Percentiles rank a stretch among this genome's conserved stretches.
Conservation (phyloP, 2,888 invertebrate genomes). For the Amiota mariae region DNA sequence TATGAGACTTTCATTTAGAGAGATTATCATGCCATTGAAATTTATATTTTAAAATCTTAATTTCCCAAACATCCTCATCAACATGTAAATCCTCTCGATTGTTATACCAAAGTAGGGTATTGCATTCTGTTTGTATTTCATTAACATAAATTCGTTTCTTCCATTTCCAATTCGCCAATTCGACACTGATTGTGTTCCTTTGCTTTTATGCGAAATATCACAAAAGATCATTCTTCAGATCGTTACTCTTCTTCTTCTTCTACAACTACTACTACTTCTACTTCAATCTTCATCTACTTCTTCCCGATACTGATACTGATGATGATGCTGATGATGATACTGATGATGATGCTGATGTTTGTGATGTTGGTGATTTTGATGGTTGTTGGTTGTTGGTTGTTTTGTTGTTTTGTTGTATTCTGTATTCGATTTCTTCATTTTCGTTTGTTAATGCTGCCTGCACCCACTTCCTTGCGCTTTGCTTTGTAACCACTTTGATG, state of each 20-base stretch:
- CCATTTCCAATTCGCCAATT: slow-evolving; percentile 26
- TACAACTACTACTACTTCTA: not conserved
- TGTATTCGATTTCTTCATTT: slow-evolving; percentile 17
- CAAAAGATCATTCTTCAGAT: no score
- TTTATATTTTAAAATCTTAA: no score
- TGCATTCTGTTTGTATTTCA: slow-evolving; percentile 11
- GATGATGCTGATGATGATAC: no score
- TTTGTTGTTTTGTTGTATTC: slow-evolving; percentile 33
- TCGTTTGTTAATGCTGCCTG: not conserved
- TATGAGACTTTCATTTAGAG: no score
- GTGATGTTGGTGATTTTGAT: slow-evolving; percentile 5
- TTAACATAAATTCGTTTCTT: slow-evolving; percentile 31
- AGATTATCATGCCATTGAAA: no score
- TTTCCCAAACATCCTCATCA: no score
- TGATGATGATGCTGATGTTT: no score
- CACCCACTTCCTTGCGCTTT: not conserved
- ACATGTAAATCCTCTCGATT: no score
- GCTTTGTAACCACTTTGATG: no score
- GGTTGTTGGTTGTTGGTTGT: not conserved
- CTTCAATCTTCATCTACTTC: not conserved
- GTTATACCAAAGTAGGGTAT: not conserved
- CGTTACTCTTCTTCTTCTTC: not conserved
- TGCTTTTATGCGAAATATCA: no score
- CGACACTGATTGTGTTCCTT: slow-evolving; percentile 19
- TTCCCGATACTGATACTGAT: not conserved